Conservation (phyloP, 2,797 vertebrate species). For the Leptatherina wallacei region DNA sequence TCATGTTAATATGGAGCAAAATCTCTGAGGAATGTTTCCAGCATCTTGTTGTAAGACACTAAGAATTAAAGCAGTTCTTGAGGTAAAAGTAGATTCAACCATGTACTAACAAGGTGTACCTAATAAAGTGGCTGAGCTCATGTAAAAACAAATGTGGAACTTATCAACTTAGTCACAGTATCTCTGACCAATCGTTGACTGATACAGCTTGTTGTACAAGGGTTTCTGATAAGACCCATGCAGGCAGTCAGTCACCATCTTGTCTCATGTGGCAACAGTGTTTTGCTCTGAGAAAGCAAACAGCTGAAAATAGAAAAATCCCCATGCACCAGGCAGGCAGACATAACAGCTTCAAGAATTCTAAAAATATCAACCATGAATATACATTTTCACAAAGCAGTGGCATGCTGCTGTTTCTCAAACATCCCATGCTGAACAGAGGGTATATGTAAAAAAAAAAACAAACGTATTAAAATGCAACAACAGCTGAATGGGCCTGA, state of each 20-base stretch:
- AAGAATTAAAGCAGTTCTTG: too few relatives aligned
- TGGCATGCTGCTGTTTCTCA: slow-evolving; percentile 13
- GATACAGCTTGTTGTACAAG: neutral
- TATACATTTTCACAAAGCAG: slow-evolving; percentile 52
- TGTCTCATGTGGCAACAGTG: neutral
- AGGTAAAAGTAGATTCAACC: neutral
- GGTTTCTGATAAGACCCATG: neutral
- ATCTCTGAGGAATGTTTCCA: too few relatives aligned
- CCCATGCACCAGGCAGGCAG: slow-evolving; percentile 21
- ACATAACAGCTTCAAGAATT: slow-evolving; percentile 46
- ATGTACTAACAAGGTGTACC: neutral
- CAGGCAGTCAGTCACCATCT: neutral
- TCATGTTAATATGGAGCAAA: too few relatives aligned
- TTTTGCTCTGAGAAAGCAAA: slow-evolving; percentile 39
- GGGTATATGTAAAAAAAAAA: neutral
- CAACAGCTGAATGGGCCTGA: slow-evolving; percentile 20
- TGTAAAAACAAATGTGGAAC: slow-evolving; percentile 4
- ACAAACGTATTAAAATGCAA: slow-evolving; percentile 6
- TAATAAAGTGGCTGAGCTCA: neutral
- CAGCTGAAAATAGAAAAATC: slow-evolving; percentile 49
- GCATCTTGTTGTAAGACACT: too few relatives aligned
- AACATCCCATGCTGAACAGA: slow-evolving; percentile 11
- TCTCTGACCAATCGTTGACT: slow-evolving; percentile 18
- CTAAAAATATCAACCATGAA: slow-evolving; percentile 65
- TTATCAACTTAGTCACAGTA: neutral